Conservation (phyloP, 2,113 vertebrate species). For the Helogale parvula region DNA sequence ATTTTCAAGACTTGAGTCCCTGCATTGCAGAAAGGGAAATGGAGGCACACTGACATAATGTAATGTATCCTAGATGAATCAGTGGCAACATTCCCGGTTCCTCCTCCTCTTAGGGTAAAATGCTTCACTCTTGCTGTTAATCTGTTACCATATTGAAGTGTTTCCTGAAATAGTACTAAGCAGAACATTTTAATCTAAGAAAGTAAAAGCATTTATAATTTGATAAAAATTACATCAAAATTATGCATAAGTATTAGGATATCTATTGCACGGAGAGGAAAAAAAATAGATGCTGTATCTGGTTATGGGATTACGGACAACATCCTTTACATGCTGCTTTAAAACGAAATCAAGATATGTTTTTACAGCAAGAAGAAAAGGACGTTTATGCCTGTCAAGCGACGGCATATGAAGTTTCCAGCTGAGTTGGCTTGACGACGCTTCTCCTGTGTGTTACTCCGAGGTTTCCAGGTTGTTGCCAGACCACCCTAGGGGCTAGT, state of each 20-base stretch:
- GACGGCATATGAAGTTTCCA: neutral
- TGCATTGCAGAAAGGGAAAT: neutral
- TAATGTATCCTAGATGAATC: neutral
- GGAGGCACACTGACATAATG: neutral
- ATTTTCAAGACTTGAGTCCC: neutral
- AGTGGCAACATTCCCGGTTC: neutral
- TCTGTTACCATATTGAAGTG: neutral
- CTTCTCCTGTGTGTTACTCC: neutral
- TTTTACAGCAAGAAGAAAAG: constrained; percentile 10
- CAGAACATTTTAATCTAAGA: neutral
- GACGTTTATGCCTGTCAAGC: neutral
- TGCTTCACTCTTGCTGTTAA: neutral
- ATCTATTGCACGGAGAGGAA: neutral
- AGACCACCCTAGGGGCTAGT: neutral
- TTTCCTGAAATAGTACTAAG: constrained; percentile 28
- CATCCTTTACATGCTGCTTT: neutral
- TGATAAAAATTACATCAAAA: constrained; percentile 13
- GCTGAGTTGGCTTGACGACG: neutral
- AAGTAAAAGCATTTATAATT: neutral
- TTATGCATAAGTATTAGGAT: neutral
- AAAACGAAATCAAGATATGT: neutral
- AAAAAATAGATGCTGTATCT: neutral
- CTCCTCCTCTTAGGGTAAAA: neutral
- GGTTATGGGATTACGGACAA: neutral
- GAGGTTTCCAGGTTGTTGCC: neutral